Conservation (phyloP, 2,797 vertebrate genomes). For the Carapus acus region DNA sequence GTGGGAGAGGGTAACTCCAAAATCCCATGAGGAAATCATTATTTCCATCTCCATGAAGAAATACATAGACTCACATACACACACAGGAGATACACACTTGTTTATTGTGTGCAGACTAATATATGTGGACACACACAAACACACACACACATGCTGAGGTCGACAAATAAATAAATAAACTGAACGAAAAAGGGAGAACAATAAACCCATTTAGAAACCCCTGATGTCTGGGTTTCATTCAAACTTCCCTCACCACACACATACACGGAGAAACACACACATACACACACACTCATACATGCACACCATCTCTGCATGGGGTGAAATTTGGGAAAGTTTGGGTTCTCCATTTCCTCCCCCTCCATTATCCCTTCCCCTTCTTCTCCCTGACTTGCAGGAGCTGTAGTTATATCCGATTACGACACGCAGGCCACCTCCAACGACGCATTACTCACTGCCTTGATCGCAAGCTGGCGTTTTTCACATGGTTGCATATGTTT, state of each 20-base stretch:
- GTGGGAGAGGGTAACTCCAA: slow-evolving; percentile 28
- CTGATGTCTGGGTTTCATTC: slow-evolving; percentile 49
- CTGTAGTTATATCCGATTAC: slow-evolving; percentile 70
- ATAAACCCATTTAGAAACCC: slow-evolving; percentile 53
- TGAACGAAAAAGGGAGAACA: slow-evolving; percentile 46
- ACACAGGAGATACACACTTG: slow-evolving; percentile 6
- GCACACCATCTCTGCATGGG: slow-evolving; percentile 51
- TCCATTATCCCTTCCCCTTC: slow-evolving; percentile 26
- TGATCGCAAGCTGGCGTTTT: slow-evolving; percentile 34
- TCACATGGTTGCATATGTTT: neutral
- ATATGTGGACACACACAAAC: slow-evolving; percentile 11
- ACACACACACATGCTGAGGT: slow-evolving; percentile 32
- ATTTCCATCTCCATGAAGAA: slow-evolving; percentile 44
- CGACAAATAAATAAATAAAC: slow-evolving; percentile 51
- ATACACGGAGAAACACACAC: slow-evolving; percentile 22
- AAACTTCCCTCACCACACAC: slow-evolving; percentile 21
- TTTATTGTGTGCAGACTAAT: neutral
- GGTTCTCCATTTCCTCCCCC: slow-evolving; percentile 30
- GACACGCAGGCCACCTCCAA: slow-evolving; percentile 70
- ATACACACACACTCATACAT: slow-evolving; percentile 18
- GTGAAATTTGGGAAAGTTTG: slow-evolving; percentile 46
- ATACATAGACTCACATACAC: slow-evolving; percentile 5
- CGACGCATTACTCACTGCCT: slow-evolving; percentile 75
- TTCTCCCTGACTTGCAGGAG: slow-evolving; percentile 53
- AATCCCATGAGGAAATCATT: slow-evolving; percentile 59